Percentiles rank a stretch among this genome's conserved stretches.
Conservation (phyloP, 2,113 vertebrate genomes). For the Gopherus flavomarginatus region DNA sequence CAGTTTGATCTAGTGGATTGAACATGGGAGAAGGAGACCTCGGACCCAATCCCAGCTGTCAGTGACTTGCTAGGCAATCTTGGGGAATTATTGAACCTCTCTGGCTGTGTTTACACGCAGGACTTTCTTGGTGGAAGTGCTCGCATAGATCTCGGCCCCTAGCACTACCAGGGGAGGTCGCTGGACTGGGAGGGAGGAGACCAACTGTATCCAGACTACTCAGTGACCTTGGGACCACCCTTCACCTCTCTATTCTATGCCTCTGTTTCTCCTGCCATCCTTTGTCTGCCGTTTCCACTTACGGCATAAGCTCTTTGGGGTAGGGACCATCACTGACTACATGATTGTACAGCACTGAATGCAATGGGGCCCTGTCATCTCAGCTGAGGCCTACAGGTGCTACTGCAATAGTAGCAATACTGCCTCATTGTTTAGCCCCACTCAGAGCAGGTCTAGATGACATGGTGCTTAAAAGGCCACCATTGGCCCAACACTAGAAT, state of each 20-base stretch:
- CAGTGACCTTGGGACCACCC: background rate
- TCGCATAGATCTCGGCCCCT: background rate
- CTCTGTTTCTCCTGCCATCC: background rate
- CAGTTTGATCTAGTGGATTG: background rate
- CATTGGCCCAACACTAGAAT: background rate
- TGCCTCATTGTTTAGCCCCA: background rate
- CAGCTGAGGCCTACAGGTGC: background rate
- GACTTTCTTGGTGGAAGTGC: background rate
- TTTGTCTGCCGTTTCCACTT: too few relatives aligned
- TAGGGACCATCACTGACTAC: background rate
- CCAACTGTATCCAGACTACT: background rate
- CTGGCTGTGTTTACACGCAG: background rate
- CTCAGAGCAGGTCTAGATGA: background rate
- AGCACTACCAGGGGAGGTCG: background rate
- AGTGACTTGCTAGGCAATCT: background rate
- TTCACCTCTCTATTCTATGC: background rate
- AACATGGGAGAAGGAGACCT: background rate
- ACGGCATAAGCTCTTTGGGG: background rate
- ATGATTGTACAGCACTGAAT: background rate
- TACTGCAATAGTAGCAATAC: background rate
- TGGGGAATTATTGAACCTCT: background rate
- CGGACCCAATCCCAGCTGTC: background rate
- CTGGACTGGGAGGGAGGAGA: background rate
- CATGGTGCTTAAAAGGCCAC: background rate
- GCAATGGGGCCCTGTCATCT: background rate